These are phyloP conservation scores for Yponomeuta sedellus DNA, from an alignment of 2,888 invertebrate species.

Conservation along the genomic window DNA sequence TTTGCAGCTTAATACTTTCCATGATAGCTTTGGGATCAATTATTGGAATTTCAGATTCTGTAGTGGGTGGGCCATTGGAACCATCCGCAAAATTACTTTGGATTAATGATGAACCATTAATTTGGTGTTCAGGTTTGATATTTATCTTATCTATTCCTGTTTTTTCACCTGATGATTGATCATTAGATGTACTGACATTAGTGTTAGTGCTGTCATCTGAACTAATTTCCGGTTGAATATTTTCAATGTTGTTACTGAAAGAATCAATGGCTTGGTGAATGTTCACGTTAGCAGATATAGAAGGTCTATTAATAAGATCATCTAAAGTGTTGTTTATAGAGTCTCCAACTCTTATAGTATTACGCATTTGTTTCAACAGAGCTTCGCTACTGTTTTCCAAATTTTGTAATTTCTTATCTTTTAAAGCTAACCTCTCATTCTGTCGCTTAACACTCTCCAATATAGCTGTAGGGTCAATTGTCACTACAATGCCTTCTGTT, in stretches of 20 bases:
- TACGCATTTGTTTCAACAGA: constrained; percentile 33
- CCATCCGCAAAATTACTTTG: background rate
- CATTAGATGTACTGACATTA: background rate
- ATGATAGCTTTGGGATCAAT: constrained; percentile 20
- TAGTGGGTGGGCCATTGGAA: background rate
- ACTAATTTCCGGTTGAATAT: background rate
- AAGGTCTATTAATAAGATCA: constrained; percentile 34
- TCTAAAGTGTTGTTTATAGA: constrained; percentile 35
- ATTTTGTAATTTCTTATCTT: constrained; percentile 37
- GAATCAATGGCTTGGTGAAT: background rate
- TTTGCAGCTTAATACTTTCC: constrained; percentile 37
- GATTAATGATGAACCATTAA: constrained; percentile 1
- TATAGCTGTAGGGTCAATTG: constrained; percentile 37
- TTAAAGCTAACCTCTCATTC: constrained; percentile 37
- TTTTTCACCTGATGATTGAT: background rate
- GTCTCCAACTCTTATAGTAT: constrained; percentile 30
- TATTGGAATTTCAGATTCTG: constrained; percentile 9
- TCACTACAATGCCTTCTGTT: constrained; percentile 14
- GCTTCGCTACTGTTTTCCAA: constrained; percentile 35
- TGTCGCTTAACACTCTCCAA: constrained; percentile 38
- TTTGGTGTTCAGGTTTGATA: background rate
- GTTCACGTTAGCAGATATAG: constrained; percentile 24
- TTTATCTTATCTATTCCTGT: background rate
- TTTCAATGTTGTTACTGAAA: background rate
- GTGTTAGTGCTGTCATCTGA: background rate